Conservation (phyloP, 2,888 invertebrate species). For the Chaetogeoica ovagalla region DNA sequence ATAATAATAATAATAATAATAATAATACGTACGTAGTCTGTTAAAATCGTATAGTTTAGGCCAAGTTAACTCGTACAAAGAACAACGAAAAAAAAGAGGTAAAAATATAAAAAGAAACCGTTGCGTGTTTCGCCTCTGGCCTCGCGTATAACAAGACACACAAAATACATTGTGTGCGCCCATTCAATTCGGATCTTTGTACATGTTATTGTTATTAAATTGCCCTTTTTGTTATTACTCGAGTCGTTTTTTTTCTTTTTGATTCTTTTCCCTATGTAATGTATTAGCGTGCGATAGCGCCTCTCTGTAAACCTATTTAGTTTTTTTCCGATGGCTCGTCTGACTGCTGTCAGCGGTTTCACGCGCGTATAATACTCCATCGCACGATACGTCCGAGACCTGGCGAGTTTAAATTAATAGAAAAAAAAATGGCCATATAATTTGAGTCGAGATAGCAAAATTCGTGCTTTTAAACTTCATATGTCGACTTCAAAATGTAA, state of each 20-base stretch:
- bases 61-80: neutral
- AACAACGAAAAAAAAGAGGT: neutral
- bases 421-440: no score
- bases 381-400: no score
- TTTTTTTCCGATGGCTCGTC: neutral
- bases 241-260: neutral
- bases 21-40: neutral
- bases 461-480: no score
- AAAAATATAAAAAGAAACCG: neutral
- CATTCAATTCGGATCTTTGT: neutral
- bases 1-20: no score
- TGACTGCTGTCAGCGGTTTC: neutral
- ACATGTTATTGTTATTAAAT: slow-evolving; percentile 17
- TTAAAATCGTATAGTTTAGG: slow-evolving; percentile 2
- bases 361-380: neutral
- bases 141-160: slow-evolving; percentile 26
- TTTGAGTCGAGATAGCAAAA: no score
- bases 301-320: neutral
- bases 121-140: slow-evolving; percentile 32
- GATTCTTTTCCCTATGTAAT: neutral
- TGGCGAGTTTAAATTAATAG: no score
- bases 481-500: no score
- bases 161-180: slow-evolving; percentile 15
- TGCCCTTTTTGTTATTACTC: neutral
- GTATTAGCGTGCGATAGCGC: no score